Percentiles rank a stretch among this genome's conserved stretches.
phyloP scores from a whole-genome alignment of 2,797 vertebrate species.

The Yasuhikotakia modesta region DNA sequence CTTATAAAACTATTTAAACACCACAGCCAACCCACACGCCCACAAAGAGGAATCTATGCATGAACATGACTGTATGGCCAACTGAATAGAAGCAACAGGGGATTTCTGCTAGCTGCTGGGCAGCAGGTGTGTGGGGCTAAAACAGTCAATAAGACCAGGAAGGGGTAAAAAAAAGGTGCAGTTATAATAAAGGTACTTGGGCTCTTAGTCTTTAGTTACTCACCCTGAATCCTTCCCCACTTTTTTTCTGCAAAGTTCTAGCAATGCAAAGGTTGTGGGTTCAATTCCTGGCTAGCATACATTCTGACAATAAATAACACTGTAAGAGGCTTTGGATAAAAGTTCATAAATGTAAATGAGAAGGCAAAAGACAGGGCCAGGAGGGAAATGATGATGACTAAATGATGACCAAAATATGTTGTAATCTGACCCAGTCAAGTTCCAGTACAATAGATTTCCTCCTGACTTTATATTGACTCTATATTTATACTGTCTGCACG shows the following conservation, averaged over 20 bases:
- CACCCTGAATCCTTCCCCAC: neutral
- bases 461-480: no score
- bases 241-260: constrained; percentile 74
- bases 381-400: constrained; percentile 57
- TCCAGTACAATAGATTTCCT: constrained; percentile 60
- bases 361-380: constrained; percentile 32
- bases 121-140: constrained; percentile 76
- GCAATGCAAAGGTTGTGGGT: constrained; percentile 50
- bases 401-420: constrained; percentile 63
- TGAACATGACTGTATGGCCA: constrained; percentile 58
- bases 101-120: constrained; percentile 53
- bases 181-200: constrained; percentile 20
- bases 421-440: constrained; percentile 67
- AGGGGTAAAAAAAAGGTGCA: constrained; percentile 31
- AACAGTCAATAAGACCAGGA: constrained; percentile 68
- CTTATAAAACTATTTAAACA: constrained; percentile 44
- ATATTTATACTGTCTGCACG: constrained; percentile 23
- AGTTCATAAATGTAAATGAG: no score
- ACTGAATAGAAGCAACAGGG: constrained; percentile 72
- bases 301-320: no score
- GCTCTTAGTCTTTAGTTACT: neutral
- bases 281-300: no score
- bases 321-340: no score
- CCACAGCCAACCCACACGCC: constrained; percentile 27
- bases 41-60: constrained; percentile 43